Base-by-base conservation (phyloP, 2,888 invertebrate species). In the Frankliniella fusca region DNA sequence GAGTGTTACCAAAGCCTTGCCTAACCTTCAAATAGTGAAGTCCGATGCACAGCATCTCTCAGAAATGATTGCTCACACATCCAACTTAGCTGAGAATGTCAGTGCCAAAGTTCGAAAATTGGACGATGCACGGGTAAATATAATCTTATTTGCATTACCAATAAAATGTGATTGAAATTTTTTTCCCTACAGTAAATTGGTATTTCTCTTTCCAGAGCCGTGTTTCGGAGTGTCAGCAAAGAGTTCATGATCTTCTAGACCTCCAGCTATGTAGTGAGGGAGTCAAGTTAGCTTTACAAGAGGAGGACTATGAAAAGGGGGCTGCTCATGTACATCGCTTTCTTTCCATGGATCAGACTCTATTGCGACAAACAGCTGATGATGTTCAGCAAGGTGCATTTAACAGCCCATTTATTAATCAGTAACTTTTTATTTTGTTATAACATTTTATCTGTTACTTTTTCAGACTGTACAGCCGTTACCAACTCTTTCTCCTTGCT, bases 271-370 rank as follows among this genome's bases (percentile, higher is more conserved):
- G 99, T 88, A 97, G 97, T 81, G 96, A 98, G 87, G 99, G 98
- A n/a, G 99, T 99, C 0, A 95, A 97, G 84, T 93, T 95, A 81
- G 98, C 99, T 0, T 93, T 99, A 82, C 92, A 93, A 84, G 95
- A 96, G 85, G 97, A 98, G 88, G 97, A 99, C 88, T 99, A 95
- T 89, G 99, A 99, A 88, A 94, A 95, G 89, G 97, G 98, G 82
- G 98, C 99, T 18, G 96, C 93, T 0, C 98, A 98, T 87, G 95
- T 99, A 80, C 96, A 98, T 85, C 92, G 99, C 80, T 98, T 97
- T 88, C 90, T 98, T 79, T 93, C 94, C 82, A 96, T 98, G 93
- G 98, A 98, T 89, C 96, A 97, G 86, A 92, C 92, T 84, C 89
- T 95, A 18, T 87, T 96, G 11, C 92, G 93, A 86, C 92, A 93